phyloP scores from a whole-genome alignment of 2,888 invertebrate species.

The Pardosa pseudoannulata region DNA sequence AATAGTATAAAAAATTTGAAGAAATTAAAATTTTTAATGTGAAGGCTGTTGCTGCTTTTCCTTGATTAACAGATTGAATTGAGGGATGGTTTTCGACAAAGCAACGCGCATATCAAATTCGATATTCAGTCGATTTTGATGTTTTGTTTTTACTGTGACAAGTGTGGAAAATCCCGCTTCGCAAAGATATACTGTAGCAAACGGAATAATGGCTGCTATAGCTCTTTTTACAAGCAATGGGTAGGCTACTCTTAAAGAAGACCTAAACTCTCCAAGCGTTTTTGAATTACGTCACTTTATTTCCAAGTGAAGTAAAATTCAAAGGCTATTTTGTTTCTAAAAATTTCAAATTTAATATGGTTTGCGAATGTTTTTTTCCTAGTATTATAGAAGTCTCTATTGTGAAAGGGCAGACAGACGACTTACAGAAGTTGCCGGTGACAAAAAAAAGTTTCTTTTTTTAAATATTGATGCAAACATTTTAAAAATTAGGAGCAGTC shows the following conservation, averaged over 20 bases:
- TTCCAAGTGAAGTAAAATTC: no score
- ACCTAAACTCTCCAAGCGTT: conserved; percentile 8
- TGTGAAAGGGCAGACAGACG: no score
- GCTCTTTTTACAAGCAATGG: conserved; percentile 58
- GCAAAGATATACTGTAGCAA: conserved; percentile 8
- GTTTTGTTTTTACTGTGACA: conserved; percentile 33
- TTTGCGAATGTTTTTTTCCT: no score
- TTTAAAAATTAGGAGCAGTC: conserved; percentile 56
- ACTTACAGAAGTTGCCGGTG: no score
- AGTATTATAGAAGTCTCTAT: no score
- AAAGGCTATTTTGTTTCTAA: no score
- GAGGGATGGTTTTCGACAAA: conserved; percentile 36
- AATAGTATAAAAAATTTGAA: no score
- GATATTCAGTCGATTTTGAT: conserved; percentile 37
- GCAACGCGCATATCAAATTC: conserved; percentile 30
- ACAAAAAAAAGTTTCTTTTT: no score
- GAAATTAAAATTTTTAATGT: no score
- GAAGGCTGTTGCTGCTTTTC: no score
- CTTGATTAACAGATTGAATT: conserved; percentile 31
- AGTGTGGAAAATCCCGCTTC: conserved; percentile 12
- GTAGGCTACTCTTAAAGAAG: conserved; percentile 49
- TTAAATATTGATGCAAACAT: conserved; percentile 59
- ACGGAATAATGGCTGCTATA: conserved; percentile 57
- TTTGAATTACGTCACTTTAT: no score
- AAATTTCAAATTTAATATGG: no score